Evolutionary conservation across 2,113 vertebrate species (phyloP).

Genomic region (Ploceus nigricollis): DNA sequence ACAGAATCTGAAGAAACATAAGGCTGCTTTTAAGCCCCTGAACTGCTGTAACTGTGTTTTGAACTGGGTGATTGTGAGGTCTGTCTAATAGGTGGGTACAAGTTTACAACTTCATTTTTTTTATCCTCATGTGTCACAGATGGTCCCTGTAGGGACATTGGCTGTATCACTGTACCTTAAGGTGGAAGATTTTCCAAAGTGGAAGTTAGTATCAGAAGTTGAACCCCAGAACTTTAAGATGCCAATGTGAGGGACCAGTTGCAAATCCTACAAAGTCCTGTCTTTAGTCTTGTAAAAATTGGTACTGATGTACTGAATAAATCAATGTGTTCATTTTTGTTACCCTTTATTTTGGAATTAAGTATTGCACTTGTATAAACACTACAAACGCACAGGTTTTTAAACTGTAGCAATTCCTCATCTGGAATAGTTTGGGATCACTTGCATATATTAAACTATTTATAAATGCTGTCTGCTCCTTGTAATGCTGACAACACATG

Average conservation of each 20-base stretch:
- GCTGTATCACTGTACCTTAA: not conserved
- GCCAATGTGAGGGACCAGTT: slow-evolving; percentile 9
- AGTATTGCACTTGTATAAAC: slow-evolving; percentile 67
- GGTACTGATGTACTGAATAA: slow-evolving; percentile 36
- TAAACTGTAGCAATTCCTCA: slow-evolving; percentile 50
- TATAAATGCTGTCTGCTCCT: not conserved
- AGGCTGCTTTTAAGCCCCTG: slow-evolving; percentile 2
- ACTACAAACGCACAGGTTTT: slow-evolving; percentile 40
- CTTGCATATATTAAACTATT: slow-evolving; percentile 11
- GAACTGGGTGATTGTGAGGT: not conserved
- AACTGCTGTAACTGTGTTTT: not conserved
- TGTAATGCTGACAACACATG: slow-evolving; percentile 9
- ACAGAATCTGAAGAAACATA: slow-evolving; percentile 34
- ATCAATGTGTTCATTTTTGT: slow-evolving; percentile 54
- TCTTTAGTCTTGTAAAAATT: slow-evolving; percentile 52
- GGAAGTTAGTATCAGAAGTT: not conserved
- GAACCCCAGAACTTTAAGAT: not conserved
- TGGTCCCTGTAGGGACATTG: not conserved
- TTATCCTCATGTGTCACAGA: not conserved
- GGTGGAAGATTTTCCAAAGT: slow-evolving; percentile 4
- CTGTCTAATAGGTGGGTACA: not conserved
- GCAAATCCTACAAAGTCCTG: not conserved
- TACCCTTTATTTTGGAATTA: slow-evolving; percentile 58
- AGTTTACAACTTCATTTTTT: not conserved
- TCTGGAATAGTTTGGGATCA: slow-evolving; percentile 57